Conservation (phyloP, 2,888 invertebrate species). For the Agapetus fuscipes region DNA sequence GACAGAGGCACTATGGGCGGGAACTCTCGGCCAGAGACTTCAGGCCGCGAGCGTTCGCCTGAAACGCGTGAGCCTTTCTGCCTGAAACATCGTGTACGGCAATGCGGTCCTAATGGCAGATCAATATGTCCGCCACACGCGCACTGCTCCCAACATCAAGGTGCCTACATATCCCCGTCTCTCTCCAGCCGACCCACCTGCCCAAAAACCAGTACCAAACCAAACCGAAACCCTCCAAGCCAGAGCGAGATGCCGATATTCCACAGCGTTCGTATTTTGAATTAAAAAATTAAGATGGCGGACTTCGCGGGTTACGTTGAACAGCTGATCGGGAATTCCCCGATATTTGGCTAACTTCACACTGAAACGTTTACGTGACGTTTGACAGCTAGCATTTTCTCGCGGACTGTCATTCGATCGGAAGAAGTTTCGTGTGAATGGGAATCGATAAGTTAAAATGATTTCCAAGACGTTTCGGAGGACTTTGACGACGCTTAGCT, state of each 20-base stretch:
- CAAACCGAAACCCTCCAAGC: no score
- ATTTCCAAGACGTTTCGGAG: conserved; percentile 10
- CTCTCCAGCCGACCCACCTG: no score
- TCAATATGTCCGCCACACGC: conserved; percentile 43
- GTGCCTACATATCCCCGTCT: conserved; percentile 2
- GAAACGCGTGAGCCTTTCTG: conserved; percentile 16
- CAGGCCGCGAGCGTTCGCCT: conserved; percentile 12
- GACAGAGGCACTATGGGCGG: no score
- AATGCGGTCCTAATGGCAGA: conserved; percentile 44
- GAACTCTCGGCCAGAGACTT: no score
- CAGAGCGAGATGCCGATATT: conserved; percentile 10
- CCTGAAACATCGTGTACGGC: conserved; percentile 41
- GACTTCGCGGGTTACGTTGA: background rate
- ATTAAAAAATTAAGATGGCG: background rate
- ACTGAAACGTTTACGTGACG: background rate
- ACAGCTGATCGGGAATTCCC: conserved; percentile 20
- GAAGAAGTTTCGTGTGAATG: no score
- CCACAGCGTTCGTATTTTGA: background rate
- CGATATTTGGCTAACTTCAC: background rate
- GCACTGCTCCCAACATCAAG: conserved; percentile 20
- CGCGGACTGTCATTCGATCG: no score
- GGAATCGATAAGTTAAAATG: conserved; percentile 9
- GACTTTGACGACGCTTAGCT: conserved; percentile 11
- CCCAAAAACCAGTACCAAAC: no score
- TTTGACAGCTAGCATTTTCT: background rate